Evolutionary conservation across 2,888 invertebrate species (phyloP), one percentile per base, ranked within the genome.

Genomic region (Coleophora flavipennella): DNA sequence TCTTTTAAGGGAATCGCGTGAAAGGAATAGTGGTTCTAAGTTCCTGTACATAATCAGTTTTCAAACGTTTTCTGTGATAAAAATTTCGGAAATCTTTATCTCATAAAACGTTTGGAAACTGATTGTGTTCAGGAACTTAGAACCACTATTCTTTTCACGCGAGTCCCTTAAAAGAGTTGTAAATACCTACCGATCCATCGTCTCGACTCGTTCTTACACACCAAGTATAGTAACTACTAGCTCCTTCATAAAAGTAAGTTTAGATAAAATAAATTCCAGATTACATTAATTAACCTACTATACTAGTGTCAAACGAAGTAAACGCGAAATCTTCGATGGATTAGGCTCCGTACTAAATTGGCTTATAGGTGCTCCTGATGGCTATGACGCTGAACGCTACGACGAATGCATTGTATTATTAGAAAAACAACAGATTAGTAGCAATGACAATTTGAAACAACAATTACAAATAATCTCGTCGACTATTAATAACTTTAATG

Each of bases 341-440:
- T 29, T 59, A 10, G 49, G 59, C 32, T 45, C 53, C 3, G 32
- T 59, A 7, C 33, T 57, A 2, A 57, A 57, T 53, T 57, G 49
- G 43, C 50, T 59, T 0, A 55, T 58, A 9, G 55, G 55, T 12
- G 59, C 58, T 13, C 57, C 57, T 1, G 56, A 60, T 32, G 53
- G 58, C 1, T 52, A 48, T 42, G 53, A 57, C 34, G 53, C 57
- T 1, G 44, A 52, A 43, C 40, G 40, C 4, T 57, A 58, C 12
- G 49, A 57, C 8, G 43, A 57, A 34, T 59, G 57, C 36, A 59
- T 59, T 7, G 42, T 58, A 31, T 34, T 32, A 31, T 33, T 59
- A 9, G 57, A 62, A 44, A 57, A 51, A 39, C 49, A 38, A 4
- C 49, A 59, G 50, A 4, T 52, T 4, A 44, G 51, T 12, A 14